Percentiles rank a stretch among this genome's conserved stretches.
Evolutionary conservation across 2,797 vertebrate species (phyloP).

Genomic region (Pteronotus mesoamericanus): DNA sequence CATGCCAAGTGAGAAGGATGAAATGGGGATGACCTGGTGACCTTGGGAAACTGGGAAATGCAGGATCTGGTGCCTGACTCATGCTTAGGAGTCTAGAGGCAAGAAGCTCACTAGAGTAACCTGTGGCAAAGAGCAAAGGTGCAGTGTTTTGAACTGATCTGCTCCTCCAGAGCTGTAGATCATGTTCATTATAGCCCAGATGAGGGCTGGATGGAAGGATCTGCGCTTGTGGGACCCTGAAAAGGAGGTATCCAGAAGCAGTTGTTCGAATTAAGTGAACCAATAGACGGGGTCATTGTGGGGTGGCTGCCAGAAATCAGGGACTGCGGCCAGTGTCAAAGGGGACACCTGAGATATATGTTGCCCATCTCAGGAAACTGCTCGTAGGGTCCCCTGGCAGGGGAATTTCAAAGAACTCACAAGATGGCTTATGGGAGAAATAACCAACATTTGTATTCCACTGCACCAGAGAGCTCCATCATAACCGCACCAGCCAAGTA

Average conservation of each 20-base stretch:
- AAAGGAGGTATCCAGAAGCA: not conserved
- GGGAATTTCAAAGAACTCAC: not conserved
- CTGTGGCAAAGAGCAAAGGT: not conserved
- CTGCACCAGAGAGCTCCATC: not conserved
- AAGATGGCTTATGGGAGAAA: not conserved
- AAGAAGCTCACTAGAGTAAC: not conserved
- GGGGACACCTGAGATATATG: not conserved
- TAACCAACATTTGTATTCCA: not conserved
- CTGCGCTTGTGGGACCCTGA: not conserved
- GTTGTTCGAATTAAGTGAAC: not conserved
- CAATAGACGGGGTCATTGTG: not conserved
- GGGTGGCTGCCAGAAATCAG: not conserved
- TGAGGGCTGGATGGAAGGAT: not conserved
- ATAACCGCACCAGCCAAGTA: accelerated
- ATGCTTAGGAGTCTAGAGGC: not conserved
- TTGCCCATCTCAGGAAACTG: not conserved
- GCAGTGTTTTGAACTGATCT: not conserved
- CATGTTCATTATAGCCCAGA: not conserved
- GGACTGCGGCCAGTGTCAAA: not conserved
- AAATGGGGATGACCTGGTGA: not conserved
- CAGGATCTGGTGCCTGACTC: not conserved
- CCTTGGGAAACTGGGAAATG: not conserved
- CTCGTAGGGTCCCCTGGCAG: not conserved
- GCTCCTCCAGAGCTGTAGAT: not conserved
- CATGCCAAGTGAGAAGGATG: not conserved